Conservation (phyloP, 2,888 invertebrate genomes). For the Campoplex capitator region DNA sequence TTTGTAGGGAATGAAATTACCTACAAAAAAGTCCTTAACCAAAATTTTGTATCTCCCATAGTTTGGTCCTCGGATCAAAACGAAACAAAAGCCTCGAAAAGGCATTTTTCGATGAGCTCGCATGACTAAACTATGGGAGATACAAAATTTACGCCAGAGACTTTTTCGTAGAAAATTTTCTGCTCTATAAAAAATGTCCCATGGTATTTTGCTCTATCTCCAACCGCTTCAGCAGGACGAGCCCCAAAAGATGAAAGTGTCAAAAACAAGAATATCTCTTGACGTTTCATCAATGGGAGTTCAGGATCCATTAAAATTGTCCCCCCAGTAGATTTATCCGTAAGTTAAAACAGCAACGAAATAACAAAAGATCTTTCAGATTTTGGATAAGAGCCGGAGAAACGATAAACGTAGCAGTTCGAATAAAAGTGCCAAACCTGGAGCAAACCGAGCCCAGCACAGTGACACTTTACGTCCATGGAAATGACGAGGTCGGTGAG, state of each 20-base stretch:
- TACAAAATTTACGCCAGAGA: not conserved
- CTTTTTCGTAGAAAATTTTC: not conserved
- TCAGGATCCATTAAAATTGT: not conserved
- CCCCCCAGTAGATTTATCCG: not conserved
- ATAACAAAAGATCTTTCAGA: slow-evolving; percentile 39
- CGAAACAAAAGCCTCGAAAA: not conserved
- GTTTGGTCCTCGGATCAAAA: not conserved
- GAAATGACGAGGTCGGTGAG: slow-evolving; percentile 72
- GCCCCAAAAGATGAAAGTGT: not conserved
- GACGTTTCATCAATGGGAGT: too few relatives aligned
- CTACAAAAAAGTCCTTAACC: not conserved
- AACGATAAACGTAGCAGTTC: slow-evolving; percentile 73
- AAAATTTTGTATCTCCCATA: not conserved
- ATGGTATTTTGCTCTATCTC: not conserved
- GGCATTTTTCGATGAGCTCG: not conserved
- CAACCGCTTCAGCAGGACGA: not conserved
- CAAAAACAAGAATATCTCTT: too few relatives aligned
- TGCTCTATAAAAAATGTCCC: not conserved
- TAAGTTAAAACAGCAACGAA: not conserved
- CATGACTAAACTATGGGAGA: not conserved
- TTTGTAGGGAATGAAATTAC: not conserved
- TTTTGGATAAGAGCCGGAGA: slow-evolving; percentile 76
- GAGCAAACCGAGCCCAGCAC: slow-evolving; percentile 73
- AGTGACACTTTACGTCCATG: slow-evolving; percentile 75
- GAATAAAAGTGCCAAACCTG: slow-evolving; percentile 72